phyloP scores from a whole-genome alignment of 2,113 vertebrate species.

The Mystacornis crossleyi region DNA sequence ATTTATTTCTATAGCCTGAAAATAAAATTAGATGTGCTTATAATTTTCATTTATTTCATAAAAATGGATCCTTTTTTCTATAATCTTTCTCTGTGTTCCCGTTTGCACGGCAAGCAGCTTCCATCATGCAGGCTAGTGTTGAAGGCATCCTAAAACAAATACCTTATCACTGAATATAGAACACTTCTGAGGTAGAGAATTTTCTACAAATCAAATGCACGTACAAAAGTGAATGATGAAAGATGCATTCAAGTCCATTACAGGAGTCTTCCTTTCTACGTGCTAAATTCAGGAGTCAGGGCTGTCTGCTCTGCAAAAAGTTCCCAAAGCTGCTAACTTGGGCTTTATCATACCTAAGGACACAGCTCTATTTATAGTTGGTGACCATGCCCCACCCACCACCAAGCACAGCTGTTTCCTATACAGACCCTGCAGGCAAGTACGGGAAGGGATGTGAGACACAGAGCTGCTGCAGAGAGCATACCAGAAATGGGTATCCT shows the following conservation, averaged over 20 bases:
- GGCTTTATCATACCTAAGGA: background rate
- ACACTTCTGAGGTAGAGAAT: background rate
- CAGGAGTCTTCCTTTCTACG: background rate
- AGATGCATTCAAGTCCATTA: background rate
- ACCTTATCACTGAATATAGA: background rate
- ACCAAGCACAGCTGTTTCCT: background rate
- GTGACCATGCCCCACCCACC: rapidly evolving
- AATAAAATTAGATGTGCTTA: constrained; percentile 26
- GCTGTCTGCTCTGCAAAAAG: background rate
- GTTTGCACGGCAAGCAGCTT: background rate
- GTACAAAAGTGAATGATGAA: background rate
- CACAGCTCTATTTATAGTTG: background rate
- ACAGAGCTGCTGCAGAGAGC: background rate
- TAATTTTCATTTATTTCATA: background rate
- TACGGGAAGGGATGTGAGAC: background rate
- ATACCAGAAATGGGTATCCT: background rate
- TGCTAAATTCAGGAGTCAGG: background rate
- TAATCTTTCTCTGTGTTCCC: background rate
- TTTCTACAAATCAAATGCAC: background rate
- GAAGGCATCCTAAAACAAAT: background rate
- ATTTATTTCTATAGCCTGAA: constrained; percentile 60
- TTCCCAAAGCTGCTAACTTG: background rate
- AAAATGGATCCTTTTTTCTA: background rate
- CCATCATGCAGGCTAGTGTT: background rate
- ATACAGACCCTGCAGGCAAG: background rate